phyloP scores from a whole-genome alignment of 2,113 vertebrate genomes.

The Anoura caudifer region DNA sequence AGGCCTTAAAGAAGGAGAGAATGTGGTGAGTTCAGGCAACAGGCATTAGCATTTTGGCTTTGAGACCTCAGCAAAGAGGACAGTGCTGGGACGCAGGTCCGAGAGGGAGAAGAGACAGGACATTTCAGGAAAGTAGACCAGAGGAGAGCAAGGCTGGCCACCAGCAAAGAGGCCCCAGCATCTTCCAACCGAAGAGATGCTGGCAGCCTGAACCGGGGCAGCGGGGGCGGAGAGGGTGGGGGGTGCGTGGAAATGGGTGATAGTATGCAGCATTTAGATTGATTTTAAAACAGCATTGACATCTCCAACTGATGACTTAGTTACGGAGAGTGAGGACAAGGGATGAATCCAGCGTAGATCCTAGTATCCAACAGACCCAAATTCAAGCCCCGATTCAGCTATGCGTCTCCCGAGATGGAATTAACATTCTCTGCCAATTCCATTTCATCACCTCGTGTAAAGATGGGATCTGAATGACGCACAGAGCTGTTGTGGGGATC shows the following conservation, averaged over 20 bases:
- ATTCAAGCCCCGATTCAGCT: background rate
- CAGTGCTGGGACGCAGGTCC: rapidly evolving
- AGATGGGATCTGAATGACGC: background rate
- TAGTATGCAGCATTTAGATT: background rate
- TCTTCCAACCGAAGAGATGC: background rate
- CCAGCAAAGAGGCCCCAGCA: background rate
- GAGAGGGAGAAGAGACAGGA: background rate
- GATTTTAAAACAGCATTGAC: background rate
- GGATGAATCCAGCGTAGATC: background rate
- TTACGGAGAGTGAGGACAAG: background rate
- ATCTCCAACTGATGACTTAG: background rate
- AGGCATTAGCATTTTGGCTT: background rate
- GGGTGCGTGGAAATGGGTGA: rapidly evolving
- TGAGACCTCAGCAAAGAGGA: background rate
- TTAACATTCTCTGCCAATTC: background rate
- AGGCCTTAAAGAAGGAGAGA: background rate
- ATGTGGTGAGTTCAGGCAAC: background rate
- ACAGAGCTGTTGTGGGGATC: background rate
- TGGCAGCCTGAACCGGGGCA: background rate
- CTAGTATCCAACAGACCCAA: background rate
- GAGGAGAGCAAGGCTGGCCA: background rate
- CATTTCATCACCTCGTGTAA: background rate
- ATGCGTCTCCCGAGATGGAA: background rate
- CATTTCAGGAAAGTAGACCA: too few species aligned
- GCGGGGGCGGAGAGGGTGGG: too few species aligned